A percentile compares a stretch with the other conserved stretches of the same genome.
Conservation (phyloP, 2,113 vertebrate species). For the Drymodes brunneopygia region DNA sequence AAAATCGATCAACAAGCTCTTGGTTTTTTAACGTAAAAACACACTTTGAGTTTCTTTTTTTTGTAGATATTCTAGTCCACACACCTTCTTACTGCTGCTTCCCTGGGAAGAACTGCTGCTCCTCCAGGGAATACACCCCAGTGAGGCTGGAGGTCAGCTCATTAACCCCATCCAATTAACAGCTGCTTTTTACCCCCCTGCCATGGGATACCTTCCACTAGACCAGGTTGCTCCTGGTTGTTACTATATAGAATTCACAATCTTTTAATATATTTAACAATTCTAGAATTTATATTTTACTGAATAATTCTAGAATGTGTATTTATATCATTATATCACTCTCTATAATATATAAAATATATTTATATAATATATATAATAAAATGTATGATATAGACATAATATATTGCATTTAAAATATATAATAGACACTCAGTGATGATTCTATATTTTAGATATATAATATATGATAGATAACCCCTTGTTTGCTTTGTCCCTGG, state of each 20-base stretch:
- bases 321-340: neutral
- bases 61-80: neutral
- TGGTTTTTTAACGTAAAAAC: neutral
- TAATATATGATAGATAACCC: neutral
- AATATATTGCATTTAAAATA: neutral
- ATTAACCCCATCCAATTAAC: neutral
- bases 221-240: neutral
- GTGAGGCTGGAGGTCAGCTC: neutral
- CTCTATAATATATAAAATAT: neutral
- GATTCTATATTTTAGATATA: neutral
- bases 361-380: too few relatives aligned
- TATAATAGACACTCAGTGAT: accelerated
- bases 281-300: neutral
- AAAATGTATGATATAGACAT: neutral
- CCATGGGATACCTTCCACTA: neutral
- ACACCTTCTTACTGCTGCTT: neutral
- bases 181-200: neutral
- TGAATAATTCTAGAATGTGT: neutral
- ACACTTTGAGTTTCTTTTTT: neutral
- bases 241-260: neutral
- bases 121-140: neutral
- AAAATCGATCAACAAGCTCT: accelerated
- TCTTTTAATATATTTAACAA: too few relatives aligned
- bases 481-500: neutral
- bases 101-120: neutral